Evolutionary conservation across 1,140 invertebrate genomes (phyloP).

Genomic region (Coptotermes formosanus): DNA sequence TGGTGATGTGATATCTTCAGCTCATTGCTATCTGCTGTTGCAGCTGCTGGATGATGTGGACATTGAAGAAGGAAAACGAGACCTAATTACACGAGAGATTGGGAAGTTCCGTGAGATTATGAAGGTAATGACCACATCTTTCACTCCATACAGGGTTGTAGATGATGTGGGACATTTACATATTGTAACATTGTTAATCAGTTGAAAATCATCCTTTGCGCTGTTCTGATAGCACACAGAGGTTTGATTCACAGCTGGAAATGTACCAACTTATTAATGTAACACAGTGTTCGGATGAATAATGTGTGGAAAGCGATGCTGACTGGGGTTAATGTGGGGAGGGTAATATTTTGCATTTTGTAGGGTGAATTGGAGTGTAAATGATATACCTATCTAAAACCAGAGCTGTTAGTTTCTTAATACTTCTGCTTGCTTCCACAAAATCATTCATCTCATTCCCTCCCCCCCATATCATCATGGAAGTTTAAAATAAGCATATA

Average conservation of each 20-base stretch:
- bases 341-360: not conserved
- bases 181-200: not conserved
- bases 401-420: not conserved
- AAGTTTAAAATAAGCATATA: not conserved
- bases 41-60: conserved; percentile 69
- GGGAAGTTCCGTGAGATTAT: conserved; percentile 95
- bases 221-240: not conserved
- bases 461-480: not conserved
- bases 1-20: too few relatives aligned
- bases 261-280: not conserved
- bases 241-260: not conserved
- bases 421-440: not conserved
- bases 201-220: not conserved
- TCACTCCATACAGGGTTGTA: not conserved
- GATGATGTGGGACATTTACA: not conserved
- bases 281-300: not conserved
- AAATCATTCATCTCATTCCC: not conserved
- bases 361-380: not conserved
- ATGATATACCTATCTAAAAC: not conserved
- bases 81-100: conserved; percentile 91
- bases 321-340: not conserved
- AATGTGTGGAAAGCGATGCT: not conserved
- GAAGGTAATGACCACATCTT: conserved; percentile 70
- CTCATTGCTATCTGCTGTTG: not conserved
- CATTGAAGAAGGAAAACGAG: conserved; percentile 91